Base-by-base conservation (phyloP, 2,888 invertebrate species). In the Hyposoter didymator region DNA sequence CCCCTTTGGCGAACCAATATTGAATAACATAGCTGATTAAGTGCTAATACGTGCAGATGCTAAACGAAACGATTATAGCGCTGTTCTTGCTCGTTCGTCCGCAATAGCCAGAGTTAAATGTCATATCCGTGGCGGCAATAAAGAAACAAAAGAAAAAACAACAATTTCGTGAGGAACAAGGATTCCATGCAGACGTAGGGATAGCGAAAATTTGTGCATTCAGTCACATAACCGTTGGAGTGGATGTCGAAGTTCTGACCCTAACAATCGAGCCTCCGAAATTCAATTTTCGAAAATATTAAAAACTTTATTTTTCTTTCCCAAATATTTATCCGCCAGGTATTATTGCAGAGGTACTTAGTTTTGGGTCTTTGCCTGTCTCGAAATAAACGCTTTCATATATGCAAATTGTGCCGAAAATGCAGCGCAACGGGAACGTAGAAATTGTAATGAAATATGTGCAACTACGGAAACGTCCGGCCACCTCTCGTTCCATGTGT, bases 21-120 rank as follows among this genome's bases (percentile, higher is more conserved):
- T 88, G 88, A 89, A 88, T 88, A 88, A 86, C 87, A 88, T 86
- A 87, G 85, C 84, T 87, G 86, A 90, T 89, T 88, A 90, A 89
- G 87, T 87, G 86, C 86, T 66, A 88, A 82, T 83, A 84, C 79
- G 84, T 84, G 80, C 75, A 52, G 75, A 62, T 76, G 82, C 79
- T 64, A 62, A 76, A 73, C 64, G 72, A 80, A 86, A 80, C 70
- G 47, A 19, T 82, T 82, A 82, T 73, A 45, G 45, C 45, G 45
- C 59, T 52, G 14, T 43, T 64, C 2, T 6, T 7, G 19, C 39
- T 32, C 43, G 39, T 28, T 17, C n/a, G 52, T 43, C 22, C 19
- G 39, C 35, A 8, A 6, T 49, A 70, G 17, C 45, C 4, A n/a
- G 7, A 39, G 49, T 75, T 22, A 39, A 72, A 64, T 43, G 49